Conservation (phyloP, 2,888 invertebrate genomes). For the Eupithecia inturbata region DNA sequence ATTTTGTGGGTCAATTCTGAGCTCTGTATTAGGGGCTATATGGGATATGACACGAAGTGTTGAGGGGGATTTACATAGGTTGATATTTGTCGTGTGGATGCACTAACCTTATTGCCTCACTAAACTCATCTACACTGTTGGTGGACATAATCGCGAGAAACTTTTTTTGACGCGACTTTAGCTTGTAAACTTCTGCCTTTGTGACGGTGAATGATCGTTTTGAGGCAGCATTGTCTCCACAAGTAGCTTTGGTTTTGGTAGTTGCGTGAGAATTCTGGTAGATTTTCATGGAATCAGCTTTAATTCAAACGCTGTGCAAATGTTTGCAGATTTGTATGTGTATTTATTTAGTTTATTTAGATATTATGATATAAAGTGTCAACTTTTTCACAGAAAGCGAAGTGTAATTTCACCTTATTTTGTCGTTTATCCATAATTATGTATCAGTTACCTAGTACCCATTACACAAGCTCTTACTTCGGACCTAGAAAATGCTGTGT, state of each 20-base stretch:
- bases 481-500: too few species aligned
- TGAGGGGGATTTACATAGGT: constrained; percentile 10
- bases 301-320: not conserved
- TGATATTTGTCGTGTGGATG: not conserved
- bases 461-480: too few species aligned
- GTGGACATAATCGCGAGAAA: not conserved
- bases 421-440: not conserved
- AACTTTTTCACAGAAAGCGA: not conserved
- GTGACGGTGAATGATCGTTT: not conserved
- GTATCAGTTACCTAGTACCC: too few species aligned
- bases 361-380: too few species aligned
- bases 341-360: too few species aligned
- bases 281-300: not conserved
- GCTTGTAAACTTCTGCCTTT: not conserved
- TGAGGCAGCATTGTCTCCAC: not conserved
- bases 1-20: constrained; percentile 31
- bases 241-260: not conserved
- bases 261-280: not conserved
- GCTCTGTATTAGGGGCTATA: constrained; percentile 27
- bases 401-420: not conserved
- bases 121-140: not conserved
- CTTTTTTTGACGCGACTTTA: not conserved
- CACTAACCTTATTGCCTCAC: not conserved
- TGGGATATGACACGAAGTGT: constrained; percentile 15
- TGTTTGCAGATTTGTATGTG: too few species aligned